A percentile compares a stretch with the other conserved stretches of the same genome.
These are phyloP conservation scores for Pantala flavescens DNA, from an alignment of 1,140 invertebrate genomes.

Conservation along the genomic window DNA sequence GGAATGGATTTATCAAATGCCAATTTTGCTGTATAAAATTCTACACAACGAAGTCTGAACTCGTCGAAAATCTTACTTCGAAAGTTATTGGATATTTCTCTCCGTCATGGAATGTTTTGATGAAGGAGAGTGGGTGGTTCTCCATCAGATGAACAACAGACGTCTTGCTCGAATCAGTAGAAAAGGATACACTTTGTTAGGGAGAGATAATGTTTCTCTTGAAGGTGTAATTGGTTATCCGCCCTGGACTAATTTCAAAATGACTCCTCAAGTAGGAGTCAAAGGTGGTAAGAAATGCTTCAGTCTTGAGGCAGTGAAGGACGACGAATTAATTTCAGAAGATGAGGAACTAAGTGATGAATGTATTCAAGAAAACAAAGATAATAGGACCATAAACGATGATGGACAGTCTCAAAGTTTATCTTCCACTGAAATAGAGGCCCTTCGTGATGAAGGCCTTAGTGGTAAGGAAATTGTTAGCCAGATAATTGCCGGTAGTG, in stretches of 20 bases:
- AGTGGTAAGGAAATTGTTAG: constrained; percentile 75
- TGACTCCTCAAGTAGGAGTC: constrained; percentile 42
- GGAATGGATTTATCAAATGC: too few relatives aligned
- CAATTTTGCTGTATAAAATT: too few relatives aligned
- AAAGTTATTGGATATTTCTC: not conserved
- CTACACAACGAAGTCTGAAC: too few relatives aligned
- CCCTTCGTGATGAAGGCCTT: constrained; percentile 58
- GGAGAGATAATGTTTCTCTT: constrained; percentile 60
- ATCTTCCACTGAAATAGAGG: constrained; percentile 68
- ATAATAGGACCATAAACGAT: constrained; percentile 77
- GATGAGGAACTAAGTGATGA: constrained; percentile 30
- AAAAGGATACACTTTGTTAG: constrained; percentile 49
- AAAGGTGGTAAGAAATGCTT: constrained; percentile 45
- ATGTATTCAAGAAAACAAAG: constrained; percentile 40
- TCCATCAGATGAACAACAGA: not conserved
- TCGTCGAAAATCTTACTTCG: too few relatives aligned
- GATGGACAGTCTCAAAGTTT: constrained; percentile 78
- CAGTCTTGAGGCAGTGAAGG: constrained; percentile 42
- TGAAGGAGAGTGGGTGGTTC: not conserved
- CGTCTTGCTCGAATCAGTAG: not conserved
- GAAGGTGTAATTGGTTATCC: constrained; percentile 55
- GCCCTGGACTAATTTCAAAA: constrained; percentile 70
- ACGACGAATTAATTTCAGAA: constrained; percentile 40
- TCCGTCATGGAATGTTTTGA: not conserved
- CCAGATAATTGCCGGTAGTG: constrained; percentile 78